phyloP scores from a whole-genome alignment of 2,797 vertebrate species.

The Paratrypauchen microcephalus region DNA sequence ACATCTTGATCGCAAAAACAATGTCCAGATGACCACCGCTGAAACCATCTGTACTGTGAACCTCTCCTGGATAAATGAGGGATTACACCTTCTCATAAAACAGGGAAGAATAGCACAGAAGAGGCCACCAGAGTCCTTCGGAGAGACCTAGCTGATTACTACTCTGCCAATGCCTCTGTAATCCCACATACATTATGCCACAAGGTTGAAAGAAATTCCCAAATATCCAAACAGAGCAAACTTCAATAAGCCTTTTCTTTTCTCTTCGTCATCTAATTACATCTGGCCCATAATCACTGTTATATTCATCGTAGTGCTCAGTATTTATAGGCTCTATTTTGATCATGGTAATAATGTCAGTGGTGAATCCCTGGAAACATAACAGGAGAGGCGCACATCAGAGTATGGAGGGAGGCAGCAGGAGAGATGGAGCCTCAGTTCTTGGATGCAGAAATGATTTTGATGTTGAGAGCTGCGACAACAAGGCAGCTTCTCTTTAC shows the following conservation, averaged over 20 bases:
- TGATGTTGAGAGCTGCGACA: slow-evolving; percentile 74
- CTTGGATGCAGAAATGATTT: slow-evolving; percentile 75
- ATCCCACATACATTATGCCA: slow-evolving; percentile 76
- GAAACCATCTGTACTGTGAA: no score
- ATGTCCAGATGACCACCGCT: no score
- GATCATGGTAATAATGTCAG: slow-evolving; percentile 82
- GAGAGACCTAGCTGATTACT: slow-evolving; percentile 71
- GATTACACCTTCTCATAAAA: slow-evolving; percentile 26
- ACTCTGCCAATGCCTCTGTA: slow-evolving; percentile 65
- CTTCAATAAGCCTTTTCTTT: slow-evolving; percentile 74
- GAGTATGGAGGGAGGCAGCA: slow-evolving; percentile 57
- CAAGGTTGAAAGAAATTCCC: slow-evolving; percentile 75
- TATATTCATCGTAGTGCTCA: slow-evolving; percentile 83
- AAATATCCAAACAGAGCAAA: slow-evolving; percentile 78
- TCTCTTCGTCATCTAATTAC: slow-evolving; percentile 79
- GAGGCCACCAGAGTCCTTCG: slow-evolving; percentile 65
- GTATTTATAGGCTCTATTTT: slow-evolving; percentile 86
- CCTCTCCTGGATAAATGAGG: no score
- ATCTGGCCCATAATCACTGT: slow-evolving; percentile 79
- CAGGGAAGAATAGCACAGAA: slow-evolving; percentile 52
- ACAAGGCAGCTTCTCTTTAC: slow-evolving; percentile 51
- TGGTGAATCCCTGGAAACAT: slow-evolving; percentile 75
- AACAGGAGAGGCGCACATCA: slow-evolving; percentile 45
- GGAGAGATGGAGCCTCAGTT: slow-evolving; percentile 40
- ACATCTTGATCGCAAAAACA: no score